Evolutionary conservation across 2,113 vertebrate genomes (phyloP), one percentile per base, ranked within the genome.

Genomic region (Narcine bancroftii): DNA sequence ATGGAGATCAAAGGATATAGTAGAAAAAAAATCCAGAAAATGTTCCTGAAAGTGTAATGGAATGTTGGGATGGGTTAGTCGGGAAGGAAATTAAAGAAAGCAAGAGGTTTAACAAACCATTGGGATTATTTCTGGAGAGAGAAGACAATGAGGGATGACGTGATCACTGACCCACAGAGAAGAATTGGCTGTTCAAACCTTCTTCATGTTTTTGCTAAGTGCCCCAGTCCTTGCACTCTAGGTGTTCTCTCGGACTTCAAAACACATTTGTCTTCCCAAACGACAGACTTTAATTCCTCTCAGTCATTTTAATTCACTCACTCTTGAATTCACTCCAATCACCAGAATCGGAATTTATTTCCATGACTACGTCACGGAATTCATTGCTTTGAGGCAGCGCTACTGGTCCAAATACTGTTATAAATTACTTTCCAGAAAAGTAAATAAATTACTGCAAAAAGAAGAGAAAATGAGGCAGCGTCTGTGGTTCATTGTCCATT

Each of bases 241-340:
- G 79, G 79, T 53, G 45, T 56, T 83, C 47, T 33, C 11, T 26
- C 2, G 50, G 47, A 33, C 33, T 33, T 53, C 45, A 53, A 83
- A 83, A 47, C 13, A 56, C 79, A 83, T 83, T 47, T 83, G 79
- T n/a, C 79, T 83, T 83, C 45, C 79, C 53, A 47, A 33, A 53
- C 53, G 79, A 9, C 1, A 26, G 79, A n/a, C 9, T 53, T 83
- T 33, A 53, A 83, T 83, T 83, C 50, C 10, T 53, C 79, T 83
- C 47, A 13, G 79, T n/a, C 11, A 26, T 53, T 83, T 83, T 83
- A n/a, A 53, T 53, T 3, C 47, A 13, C 79, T 56, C 47, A n/a
- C n/a, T 13, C 79, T 50, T 53, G 9, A 33, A 53, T 11, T 5
- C 10, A 26, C 47, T 29, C 11, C 6, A 26, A 13, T 47, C 50